These are phyloP conservation scores for Carlito syrichta DNA, from an alignment of 2,113 vertebrate genomes.

Conservation along the genomic window DNA sequence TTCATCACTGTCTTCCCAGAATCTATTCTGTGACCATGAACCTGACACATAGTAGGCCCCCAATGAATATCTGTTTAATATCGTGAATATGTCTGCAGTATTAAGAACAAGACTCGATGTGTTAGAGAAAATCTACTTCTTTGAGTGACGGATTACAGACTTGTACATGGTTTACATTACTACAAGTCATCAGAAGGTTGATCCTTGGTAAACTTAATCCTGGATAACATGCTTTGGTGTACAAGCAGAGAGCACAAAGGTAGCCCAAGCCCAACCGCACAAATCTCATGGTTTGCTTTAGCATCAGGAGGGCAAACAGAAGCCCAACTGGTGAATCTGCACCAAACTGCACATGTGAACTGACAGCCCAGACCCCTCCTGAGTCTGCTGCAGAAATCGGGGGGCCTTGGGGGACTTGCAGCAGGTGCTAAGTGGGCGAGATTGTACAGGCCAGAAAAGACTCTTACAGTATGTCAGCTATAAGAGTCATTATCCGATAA, in stretches of 20 bases:
- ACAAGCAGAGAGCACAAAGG: neutral
- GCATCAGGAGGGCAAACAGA: neutral
- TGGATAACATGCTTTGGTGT: neutral
- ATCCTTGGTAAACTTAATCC: no score
- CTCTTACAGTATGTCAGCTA: neutral
- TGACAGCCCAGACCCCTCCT: no score
- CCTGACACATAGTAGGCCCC: no score
- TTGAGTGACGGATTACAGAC: neutral
- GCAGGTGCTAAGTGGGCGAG: neutral
- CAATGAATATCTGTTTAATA: neutral
- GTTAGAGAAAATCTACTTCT: neutral
- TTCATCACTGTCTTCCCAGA: neutral
- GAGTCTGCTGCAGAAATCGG: neutral
- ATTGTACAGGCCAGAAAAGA: neutral
- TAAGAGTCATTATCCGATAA: neutral
- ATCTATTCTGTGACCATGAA: rapidly evolving
- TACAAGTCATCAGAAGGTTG: neutral
- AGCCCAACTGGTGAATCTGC: neutral
- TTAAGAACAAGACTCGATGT: neutral
- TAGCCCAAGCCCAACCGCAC: no score
- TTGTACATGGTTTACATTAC: no score
- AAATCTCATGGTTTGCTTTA: neutral
- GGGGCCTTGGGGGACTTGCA: rapidly evolving
- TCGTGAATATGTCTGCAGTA: rapidly evolving
- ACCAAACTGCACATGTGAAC: rapidly evolving